Conservation (phyloP, 2,113 vertebrate species). For the Gymnobelideus leadbeateri region DNA sequence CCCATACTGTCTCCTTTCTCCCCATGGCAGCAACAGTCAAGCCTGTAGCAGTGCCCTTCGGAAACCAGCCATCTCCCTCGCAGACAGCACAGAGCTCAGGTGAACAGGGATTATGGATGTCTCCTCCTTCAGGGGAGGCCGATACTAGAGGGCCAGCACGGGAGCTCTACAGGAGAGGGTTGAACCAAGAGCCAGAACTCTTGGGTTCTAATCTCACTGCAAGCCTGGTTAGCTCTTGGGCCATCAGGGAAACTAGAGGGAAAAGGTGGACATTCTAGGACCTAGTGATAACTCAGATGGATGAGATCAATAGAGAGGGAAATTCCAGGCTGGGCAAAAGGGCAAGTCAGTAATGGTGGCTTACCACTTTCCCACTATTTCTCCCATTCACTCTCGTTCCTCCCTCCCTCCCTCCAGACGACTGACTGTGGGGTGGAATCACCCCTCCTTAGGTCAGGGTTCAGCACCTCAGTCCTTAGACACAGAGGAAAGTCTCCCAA, state of each 20-base stretch:
- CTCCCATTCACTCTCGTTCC: not conserved
- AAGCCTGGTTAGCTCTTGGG: not conserved
- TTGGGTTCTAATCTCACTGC: not conserved
- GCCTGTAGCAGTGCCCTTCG: slow-evolving; percentile 94
- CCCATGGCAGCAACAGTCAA: slow-evolving; percentile 92
- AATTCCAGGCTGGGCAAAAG: not conserved
- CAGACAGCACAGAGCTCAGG: slow-evolving; percentile 98
- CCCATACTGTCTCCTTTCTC: not conserved
- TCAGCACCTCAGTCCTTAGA: slow-evolving; percentile 9
- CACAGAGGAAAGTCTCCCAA: not conserved
- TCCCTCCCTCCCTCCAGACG: not conserved
- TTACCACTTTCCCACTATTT: not conserved
- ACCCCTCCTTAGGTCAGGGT: slow-evolving; percentile 1
- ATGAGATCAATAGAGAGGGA: not conserved
- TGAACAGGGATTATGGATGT: slow-evolving; percentile 73
- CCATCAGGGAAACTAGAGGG: not conserved
- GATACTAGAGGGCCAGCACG: not conserved
- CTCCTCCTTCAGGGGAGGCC: not conserved
- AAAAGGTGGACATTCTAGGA: not conserved
- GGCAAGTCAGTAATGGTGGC: not conserved
- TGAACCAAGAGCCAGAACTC: not conserved
- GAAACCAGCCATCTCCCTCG: slow-evolving; percentile 97
- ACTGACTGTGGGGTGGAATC: not conserved
- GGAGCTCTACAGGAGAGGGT: not conserved
- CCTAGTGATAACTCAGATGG: not conserved